Evolutionary conservation across 2,888 invertebrate genomes (phyloP).

Genomic region (Chloroclystis v-ata): DNA sequence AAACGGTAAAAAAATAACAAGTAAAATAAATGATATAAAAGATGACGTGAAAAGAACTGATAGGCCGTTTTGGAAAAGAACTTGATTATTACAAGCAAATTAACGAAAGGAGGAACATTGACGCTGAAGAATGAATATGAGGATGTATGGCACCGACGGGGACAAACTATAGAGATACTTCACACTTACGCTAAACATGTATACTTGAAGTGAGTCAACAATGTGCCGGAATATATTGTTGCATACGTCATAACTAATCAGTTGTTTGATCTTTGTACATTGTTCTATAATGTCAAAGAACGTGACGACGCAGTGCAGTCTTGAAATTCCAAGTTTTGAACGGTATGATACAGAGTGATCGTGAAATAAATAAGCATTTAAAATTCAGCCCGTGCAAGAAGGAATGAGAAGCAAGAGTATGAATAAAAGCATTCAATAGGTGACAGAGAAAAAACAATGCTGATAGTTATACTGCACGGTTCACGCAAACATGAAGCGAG

Average conservation of each 20-base stretch:
- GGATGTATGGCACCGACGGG: slow-evolving; percentile 54
- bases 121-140: slow-evolving; percentile 59
- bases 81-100: slow-evolving; percentile 68
- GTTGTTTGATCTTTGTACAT: slow-evolving; percentile 40
- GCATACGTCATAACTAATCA: slow-evolving; percentile 39
- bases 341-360: slow-evolving; percentile 70
- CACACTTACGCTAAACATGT: slow-evolving; percentile 45
- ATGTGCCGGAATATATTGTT: slow-evolving; percentile 55
- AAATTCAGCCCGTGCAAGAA: slow-evolving; percentile 75
- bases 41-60: slow-evolving; percentile 70
- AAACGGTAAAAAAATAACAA: slow-evolving; percentile 53
- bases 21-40: slow-evolving; percentile 58
- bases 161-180: slow-evolving; percentile 29
- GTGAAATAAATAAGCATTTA: slow-evolving; percentile 70
- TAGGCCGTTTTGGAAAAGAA: slow-evolving; percentile 79
- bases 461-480: slow-evolving; percentile 54
- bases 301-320: slow-evolving; percentile 68
- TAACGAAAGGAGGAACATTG: slow-evolving; percentile 60
- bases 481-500: slow-evolving; percentile 27
- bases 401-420: slow-evolving; percentile 72
- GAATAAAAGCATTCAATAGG: slow-evolving; percentile 71
- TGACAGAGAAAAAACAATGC: slow-evolving; percentile 61
- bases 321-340: slow-evolving; percentile 57
- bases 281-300: slow-evolving; percentile 53
- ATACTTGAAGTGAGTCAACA: slow-evolving; percentile 48